Conservation (phyloP, 1,140 invertebrate species). For the Rhizoglyphus robini region DNA sequence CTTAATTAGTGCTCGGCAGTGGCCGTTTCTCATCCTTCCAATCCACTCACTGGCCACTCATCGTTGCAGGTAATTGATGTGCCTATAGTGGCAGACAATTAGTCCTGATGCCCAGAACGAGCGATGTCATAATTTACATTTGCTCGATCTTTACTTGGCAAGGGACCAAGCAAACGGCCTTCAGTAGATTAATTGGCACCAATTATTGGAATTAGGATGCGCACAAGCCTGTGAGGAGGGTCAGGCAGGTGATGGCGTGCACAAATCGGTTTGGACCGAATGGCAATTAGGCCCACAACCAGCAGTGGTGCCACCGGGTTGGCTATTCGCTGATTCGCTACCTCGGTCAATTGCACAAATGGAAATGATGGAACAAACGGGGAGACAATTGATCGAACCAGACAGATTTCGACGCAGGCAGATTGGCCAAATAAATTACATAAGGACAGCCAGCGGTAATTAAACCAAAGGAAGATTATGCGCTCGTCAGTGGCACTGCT, state of each 20-base stretch:
- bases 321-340: not conserved
- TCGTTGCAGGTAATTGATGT: too few relatives aligned
- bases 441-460: not conserved
- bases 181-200: constrained; percentile 12
- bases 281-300: not conserved
- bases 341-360: not conserved
- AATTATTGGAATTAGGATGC: constrained; percentile 7
- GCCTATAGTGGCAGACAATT: not conserved
- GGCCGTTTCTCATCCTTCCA: not conserved
- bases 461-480: not conserved
- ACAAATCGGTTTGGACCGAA: constrained; percentile 1
- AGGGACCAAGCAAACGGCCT: too few relatives aligned
- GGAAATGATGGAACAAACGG: not conserved
- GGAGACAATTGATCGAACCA: constrained; percentile 6
- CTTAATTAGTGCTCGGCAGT: constrained; percentile 5
- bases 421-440: constrained; percentile 11
- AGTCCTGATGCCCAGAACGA: not conserved
- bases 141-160: too few relatives aligned
- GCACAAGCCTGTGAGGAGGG: not conserved
- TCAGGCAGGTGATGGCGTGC: not conserved
- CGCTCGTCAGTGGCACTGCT: too few relatives aligned
- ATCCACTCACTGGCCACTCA: too few relatives aligned
- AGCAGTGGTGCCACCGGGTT: not conserved
- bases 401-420: not conserved
- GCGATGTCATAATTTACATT: too few relatives aligned